Evolutionary conservation across 2,113 vertebrate species (phyloP).

Genomic region (Pyxicephalus adspersus): DNA sequence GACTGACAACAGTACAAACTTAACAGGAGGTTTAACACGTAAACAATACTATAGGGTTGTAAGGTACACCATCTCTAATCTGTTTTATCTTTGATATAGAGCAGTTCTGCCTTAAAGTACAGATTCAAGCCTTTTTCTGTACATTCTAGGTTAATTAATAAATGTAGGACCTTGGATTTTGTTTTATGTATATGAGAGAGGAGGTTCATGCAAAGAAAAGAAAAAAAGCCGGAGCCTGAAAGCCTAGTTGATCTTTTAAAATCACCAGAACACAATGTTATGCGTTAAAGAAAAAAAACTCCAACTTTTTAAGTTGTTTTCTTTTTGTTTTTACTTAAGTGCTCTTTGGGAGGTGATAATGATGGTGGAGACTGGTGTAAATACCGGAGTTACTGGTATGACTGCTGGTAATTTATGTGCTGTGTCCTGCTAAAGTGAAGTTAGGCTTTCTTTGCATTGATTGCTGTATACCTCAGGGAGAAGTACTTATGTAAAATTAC

Average conservation of each 20-base stretch:
- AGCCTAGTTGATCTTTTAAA: background rate
- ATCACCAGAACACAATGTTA: background rate
- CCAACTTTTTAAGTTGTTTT: background rate
- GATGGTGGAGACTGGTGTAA: background rate
- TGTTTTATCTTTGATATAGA: no score
- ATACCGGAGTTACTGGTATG: slow-evolving; percentile 41
- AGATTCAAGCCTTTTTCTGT: no score
- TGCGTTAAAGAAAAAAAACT: background rate
- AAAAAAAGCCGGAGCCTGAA: no score
- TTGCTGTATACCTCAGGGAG: slow-evolving; percentile 63
- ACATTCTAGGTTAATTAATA: no score
- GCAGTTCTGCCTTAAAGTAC: no score
- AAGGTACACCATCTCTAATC: no score
- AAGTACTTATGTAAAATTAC: slow-evolving; percentile 66
- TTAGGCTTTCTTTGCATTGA: slow-evolving; percentile 61
- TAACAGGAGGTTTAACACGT: no score
- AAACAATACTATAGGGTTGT: no score
- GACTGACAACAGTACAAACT: no score
- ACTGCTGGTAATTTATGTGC: slow-evolving; percentile 63
- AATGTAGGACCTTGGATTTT: no score
- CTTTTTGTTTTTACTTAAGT: background rate
- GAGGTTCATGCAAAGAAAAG: no score
- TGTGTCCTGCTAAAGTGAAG: slow-evolving; percentile 61
- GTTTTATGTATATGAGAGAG: no score
- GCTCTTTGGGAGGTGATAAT: background rate